Conservation (phyloP, 2,113 vertebrate genomes). For the Pungitius pungitius region DNA sequence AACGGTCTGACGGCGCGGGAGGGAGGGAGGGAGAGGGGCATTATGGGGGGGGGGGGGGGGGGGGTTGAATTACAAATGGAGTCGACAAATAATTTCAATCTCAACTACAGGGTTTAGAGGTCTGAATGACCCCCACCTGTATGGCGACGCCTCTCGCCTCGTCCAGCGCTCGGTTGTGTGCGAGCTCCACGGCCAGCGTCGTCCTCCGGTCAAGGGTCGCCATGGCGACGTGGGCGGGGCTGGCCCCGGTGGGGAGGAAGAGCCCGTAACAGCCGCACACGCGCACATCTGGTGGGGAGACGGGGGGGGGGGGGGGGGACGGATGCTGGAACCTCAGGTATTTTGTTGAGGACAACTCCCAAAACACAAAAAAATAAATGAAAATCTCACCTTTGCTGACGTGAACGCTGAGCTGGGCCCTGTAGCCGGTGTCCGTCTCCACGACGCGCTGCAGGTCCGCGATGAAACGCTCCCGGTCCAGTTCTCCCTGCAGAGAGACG, state of each 20-base stretch:
- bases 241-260: conserved; percentile 61
- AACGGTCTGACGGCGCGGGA: conserved; percentile 58
- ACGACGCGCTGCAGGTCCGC: conserved; percentile 66
- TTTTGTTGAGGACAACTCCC: not conserved
- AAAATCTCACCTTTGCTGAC: conserved; percentile 79
- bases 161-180: conserved; percentile 75
- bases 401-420: conserved; percentile 75
- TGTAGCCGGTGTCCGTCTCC: conserved; percentile 71
- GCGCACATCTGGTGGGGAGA: conserved; percentile 69
- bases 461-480: conserved; percentile 76
- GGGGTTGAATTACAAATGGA: not conserved
- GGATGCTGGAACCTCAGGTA: not conserved
- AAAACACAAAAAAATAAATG: not conserved
- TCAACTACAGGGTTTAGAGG: too few species aligned
- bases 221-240: conserved; percentile 70
- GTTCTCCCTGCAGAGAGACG: conserved; percentile 61
- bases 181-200: conserved; percentile 77
- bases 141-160: conserved; percentile 73
- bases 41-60: too few species aligned
- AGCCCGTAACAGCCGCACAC: conserved; percentile 81
- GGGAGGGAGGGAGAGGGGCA: not conserved
- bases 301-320: too few species aligned
- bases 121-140: conserved; percentile 71
- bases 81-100: not conserved
- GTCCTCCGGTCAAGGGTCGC: conserved; percentile 75